Evolutionary conservation across 2,113 vertebrate species (phyloP), one percentile per base, ranked within the genome.

Genomic region (Alosa alosa): DNA sequence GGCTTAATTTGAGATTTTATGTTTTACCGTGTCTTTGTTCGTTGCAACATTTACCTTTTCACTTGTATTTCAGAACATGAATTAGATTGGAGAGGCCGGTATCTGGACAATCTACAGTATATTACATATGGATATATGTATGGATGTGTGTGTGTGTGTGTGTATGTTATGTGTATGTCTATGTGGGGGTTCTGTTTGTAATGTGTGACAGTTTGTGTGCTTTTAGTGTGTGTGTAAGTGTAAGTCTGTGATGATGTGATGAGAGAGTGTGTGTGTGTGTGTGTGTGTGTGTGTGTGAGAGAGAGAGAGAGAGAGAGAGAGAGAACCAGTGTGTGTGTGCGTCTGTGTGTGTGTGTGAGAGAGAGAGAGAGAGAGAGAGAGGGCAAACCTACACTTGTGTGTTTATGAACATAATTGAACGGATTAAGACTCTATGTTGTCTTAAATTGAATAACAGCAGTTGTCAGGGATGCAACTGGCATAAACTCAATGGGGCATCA

Each of bases 331-430:
- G n/a, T 72, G n/a, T 72, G 72, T 39, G 31, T 81, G 6, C 81
- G 68, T 72, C 81, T 60, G 75, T 81, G 84, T 41, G 84, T 85
- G 49, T 57, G 72, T 81, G 72, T n/a, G 84, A 31, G 64, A 84
- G 3, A 13, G 78, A 86, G 81, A 52, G 78, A 47, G 84, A 57
- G 84, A 22, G 20, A n/a, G 81, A 64, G 25, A 84, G 31, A 45
- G 15, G 0, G 15, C 72, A 6, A 81, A 84, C 25, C 13, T 22
- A 86, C 86, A 81, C 83, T 86, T 25, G 18, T n/a, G 64, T 72
- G 25, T 31, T 72, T 8, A 72, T 72, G 64, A 36, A 15, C 64
- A 72, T 72, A 72, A 72, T 72, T 72, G 64, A 36, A 78, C 39
- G 72, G 72, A 15, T 78, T 78, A 78, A 78, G 72, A 78, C 72